Percentiles rank a stretch among this genome's conserved stretches.
phyloP scores from a whole-genome alignment of 2,797 vertebrate genomes.

The Salarias fasciatus region DNA sequence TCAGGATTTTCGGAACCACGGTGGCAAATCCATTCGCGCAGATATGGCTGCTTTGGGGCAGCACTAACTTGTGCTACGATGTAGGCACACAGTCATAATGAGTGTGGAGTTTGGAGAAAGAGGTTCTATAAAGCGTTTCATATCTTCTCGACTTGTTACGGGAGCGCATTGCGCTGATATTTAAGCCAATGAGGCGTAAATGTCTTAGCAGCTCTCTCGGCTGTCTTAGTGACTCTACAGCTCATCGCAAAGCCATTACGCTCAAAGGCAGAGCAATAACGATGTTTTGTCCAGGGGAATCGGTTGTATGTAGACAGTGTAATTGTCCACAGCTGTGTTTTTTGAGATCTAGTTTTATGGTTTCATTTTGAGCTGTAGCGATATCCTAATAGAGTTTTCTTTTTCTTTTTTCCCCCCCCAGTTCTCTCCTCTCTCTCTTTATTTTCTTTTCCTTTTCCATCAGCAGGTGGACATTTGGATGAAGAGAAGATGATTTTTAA shows the following conservation, averaged over 20 bases:
- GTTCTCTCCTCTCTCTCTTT: background rate
- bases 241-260: slow-evolving; percentile 38
- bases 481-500: slow-evolving; percentile 42
- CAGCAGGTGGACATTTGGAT: slow-evolving; percentile 52
- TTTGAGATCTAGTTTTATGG: slow-evolving; percentile 43
- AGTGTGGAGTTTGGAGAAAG: slow-evolving; percentile 54
- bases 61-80: slow-evolving; percentile 57
- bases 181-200: slow-evolving; percentile 64
- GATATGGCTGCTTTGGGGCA: slow-evolving; percentile 60
- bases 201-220: slow-evolving; percentile 41
- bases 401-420: no score
- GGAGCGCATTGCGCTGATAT: slow-evolving; percentile 44
- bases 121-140: slow-evolving; percentile 29
- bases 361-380: slow-evolving; percentile 26
- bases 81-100: slow-evolving; percentile 53
- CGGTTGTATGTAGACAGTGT: slow-evolving; percentile 31
- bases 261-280: slow-evolving; percentile 43
- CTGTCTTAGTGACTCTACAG: slow-evolving; percentile 34
- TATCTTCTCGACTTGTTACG: slow-evolving; percentile 53
- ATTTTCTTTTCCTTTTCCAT: no score
- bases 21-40: slow-evolving; percentile 50
- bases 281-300: slow-evolving; percentile 36
- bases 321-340: slow-evolving; percentile 63
- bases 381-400: background rate
- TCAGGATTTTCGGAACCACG: slow-evolving; percentile 53